These are phyloP conservation scores for Nesogale talazaci DNA, from an alignment of 2,113 vertebrate genomes.

Conservation along the genomic window DNA sequence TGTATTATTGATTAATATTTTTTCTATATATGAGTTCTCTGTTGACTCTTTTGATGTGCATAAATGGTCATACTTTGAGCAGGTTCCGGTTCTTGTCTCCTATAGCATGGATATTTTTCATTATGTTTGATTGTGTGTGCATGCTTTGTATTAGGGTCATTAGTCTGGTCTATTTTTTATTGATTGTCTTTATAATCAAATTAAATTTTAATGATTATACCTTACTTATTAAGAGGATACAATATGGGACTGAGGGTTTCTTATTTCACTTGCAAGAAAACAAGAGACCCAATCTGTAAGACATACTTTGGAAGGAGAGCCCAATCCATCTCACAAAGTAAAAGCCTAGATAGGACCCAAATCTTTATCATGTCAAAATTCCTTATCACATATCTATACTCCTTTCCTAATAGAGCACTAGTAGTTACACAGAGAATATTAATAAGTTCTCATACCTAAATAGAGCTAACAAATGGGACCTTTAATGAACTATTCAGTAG, in stretches of 20 bases:
- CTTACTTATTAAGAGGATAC: background rate
- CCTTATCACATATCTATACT: background rate
- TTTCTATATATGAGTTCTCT: no score
- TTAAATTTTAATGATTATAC: background rate
- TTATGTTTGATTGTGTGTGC: no score
- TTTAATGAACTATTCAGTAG: background rate
- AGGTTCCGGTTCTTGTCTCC: no score
- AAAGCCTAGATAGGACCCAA: background rate
- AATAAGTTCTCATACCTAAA: background rate
- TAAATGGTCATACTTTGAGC: no score
- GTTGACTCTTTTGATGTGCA: no score
- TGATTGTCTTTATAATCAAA: background rate
- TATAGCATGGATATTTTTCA: no score
- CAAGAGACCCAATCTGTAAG: no score
- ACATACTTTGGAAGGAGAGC: background rate
- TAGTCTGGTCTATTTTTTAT: no score
- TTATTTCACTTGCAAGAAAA: background rate
- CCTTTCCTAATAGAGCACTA: background rate
- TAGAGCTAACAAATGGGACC: background rate
- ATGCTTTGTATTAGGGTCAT: no score
- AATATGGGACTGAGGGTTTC: background rate
- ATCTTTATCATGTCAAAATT: conserved; percentile 18
- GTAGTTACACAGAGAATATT: background rate
- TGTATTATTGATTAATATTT: no score
- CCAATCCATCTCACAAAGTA: background rate